Evolutionary conservation across 2,113 vertebrate species (phyloP).

Genomic region (Aphelocoma coerulescens): DNA sequence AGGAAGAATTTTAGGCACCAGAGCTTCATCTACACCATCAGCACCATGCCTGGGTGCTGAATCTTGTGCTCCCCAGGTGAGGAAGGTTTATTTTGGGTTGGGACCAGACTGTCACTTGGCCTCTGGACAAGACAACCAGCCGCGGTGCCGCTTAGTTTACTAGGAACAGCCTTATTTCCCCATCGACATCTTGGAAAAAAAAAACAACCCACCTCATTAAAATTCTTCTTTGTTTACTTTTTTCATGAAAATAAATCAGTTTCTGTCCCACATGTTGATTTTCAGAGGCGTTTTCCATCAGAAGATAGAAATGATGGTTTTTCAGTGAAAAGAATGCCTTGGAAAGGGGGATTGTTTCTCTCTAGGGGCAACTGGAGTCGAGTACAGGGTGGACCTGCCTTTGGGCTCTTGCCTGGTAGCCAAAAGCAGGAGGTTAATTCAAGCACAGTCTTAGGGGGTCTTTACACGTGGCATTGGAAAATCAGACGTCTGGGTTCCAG

Average conservation of each 20-base stretch:
- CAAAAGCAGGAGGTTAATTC: background rate
- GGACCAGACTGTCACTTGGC: background rate
- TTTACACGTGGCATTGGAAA: background rate
- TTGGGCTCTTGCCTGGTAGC: background rate
- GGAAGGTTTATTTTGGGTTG: background rate
- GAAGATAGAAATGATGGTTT: background rate
- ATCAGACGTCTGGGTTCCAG: background rate
- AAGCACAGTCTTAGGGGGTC: background rate
- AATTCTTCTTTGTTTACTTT: constrained; percentile 28
- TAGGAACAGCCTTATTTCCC: constrained; percentile 25
- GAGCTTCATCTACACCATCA: background rate
- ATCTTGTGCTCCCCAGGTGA: background rate
- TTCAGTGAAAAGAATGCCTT: background rate
- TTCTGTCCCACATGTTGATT: background rate
- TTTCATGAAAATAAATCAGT: background rate
- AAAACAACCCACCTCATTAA: background rate
- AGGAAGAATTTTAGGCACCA: background rate
- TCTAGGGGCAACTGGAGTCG: background rate
- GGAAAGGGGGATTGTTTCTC: background rate
- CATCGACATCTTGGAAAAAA: background rate
- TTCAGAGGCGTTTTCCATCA: background rate
- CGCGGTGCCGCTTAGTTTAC: background rate
- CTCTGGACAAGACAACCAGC: background rate
- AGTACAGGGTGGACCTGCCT: background rate
- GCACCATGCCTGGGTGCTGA: background rate